A percentile compares a stretch with the other conserved stretches of the same genome.
Evolutionary conservation across 1,140 invertebrate genomes (phyloP).

Genomic region (Lanistes nyassanus): DNA sequence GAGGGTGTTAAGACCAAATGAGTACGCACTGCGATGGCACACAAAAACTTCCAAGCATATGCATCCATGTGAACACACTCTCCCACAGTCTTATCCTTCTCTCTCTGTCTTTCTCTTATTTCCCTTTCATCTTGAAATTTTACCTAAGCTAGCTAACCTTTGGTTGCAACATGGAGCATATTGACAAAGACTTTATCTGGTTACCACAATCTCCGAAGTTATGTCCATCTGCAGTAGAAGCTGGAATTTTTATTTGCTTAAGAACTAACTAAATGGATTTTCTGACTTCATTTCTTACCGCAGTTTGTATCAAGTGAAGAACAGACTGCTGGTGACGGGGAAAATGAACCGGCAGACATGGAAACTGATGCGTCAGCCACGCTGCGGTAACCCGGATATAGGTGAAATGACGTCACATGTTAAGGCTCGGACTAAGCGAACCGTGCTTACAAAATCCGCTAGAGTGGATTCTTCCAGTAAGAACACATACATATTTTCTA

Average conservation of each 20-base stretch:
- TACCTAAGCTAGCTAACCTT: no score
- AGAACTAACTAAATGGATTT: neutral
- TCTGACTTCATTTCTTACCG: constrained; percentile 5
- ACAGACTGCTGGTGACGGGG: constrained; percentile 31
- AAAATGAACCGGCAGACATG: constrained; percentile 37
- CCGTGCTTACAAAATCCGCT: constrained; percentile 5
- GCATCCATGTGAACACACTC: neutral
- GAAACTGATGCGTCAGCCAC: constrained; percentile 33
- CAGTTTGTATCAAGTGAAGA: constrained; percentile 35
- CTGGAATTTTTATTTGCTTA: no score
- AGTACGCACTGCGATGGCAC: neutral
- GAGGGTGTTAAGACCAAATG: neutral
- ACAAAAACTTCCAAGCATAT: neutral
- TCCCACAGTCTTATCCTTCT: neutral
- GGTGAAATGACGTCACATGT: neutral
- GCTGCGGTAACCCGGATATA: constrained; percentile 37
- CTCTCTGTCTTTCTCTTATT: neutral
- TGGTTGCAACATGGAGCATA: no score
- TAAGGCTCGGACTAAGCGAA: constrained; percentile 19
- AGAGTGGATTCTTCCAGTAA: constrained; percentile 1
- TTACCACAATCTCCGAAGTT: no score
- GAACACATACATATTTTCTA: neutral
- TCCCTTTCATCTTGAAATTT: neutral
- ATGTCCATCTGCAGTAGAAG: no score
- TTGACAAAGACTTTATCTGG: no score